These are phyloP conservation scores for Hydractinia symbiolongicarpus DNA, from an alignment of 30 jellyfish, hydroid and myxozoan species.

Conservation along the genomic window DNA sequence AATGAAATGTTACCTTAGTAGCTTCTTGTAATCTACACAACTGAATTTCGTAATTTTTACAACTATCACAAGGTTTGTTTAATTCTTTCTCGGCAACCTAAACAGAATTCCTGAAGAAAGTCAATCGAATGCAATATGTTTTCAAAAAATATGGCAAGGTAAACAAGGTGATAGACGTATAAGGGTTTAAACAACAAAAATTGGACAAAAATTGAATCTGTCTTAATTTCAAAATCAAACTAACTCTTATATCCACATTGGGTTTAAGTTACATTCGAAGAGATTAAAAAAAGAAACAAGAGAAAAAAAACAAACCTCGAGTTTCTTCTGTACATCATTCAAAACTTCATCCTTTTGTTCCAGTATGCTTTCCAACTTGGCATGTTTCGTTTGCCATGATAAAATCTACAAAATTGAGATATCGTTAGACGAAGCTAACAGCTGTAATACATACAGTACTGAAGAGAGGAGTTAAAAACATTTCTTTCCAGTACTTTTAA, in stretches of 20 bases:
- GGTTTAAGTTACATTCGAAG: too few relatives aligned
- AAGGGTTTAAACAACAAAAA: too few relatives aligned
- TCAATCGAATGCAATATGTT: too few relatives aligned
- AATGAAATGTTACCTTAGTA: conserved; percentile 35
- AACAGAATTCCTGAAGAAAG: neutral
- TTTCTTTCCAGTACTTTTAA: too few relatives aligned
- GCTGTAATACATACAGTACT: too few relatives aligned
- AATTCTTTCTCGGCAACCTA: conserved; percentile 77
- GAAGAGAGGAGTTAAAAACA: too few relatives aligned
- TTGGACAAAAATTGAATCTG: too few relatives aligned
- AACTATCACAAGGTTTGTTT: conserved; percentile 75
- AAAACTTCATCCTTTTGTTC: conserved; percentile 69
- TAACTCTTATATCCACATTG: too few relatives aligned
- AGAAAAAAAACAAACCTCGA: conserved; percentile 52
- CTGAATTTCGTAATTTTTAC: conserved; percentile 79
- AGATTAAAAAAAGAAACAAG: too few relatives aligned
- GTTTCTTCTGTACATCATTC: conserved; percentile 48
- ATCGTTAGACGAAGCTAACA: neutral
- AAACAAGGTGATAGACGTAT: too few relatives aligned
- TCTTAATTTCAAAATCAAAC: too few relatives aligned
- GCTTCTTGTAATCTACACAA: conserved; percentile 78
- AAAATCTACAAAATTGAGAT: conserved; percentile 2
- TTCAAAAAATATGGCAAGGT: too few relatives aligned
- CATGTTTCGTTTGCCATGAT: conserved; percentile 33
- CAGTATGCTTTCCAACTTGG: conserved; percentile 27